Conservation (phyloP, 1,140 invertebrate genomes). For the Drosophila sturtevanti region DNA sequence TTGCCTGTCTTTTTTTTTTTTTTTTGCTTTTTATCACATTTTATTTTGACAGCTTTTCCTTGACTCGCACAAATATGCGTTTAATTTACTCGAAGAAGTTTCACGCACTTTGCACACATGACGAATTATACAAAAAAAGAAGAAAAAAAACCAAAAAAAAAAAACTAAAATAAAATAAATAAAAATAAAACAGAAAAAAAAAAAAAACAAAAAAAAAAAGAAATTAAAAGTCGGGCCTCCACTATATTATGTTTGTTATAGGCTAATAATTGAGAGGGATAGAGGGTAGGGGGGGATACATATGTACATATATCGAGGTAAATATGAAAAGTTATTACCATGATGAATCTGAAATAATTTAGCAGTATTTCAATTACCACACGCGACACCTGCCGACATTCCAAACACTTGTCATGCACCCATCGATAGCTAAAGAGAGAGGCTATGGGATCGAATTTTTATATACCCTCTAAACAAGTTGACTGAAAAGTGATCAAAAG, state of each 20-base stretch:
- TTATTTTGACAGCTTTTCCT: conserved; percentile 53
- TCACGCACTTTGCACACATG: conserved; percentile 52
- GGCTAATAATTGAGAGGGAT: no score
- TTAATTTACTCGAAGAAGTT: conserved; percentile 53
- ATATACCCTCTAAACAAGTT: neutral
- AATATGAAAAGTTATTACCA: neutral
- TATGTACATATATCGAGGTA: no score
- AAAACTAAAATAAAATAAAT: neutral
- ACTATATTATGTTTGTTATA: no score
- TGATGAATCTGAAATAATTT: neutral
- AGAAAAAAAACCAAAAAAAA: neutral
- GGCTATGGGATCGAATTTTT: no score
- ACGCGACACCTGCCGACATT: conserved; percentile 17
- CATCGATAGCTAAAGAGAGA: conserved; percentile 18
- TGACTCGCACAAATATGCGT: conserved; percentile 24
- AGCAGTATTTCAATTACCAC: neutral
- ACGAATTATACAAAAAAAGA: conserved; percentile 34
- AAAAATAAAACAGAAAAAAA: neutral
- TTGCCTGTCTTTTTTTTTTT: neutral
- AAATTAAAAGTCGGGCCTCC: neutral
- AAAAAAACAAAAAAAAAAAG: neutral
- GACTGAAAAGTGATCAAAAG: neutral
- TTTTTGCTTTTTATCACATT: conserved; percentile 67
- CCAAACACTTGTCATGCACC: conserved; percentile 63
- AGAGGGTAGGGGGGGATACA: no score